Percentiles rank a stretch among this genome's conserved stretches.
phyloP scores from a whole-genome alignment of 2,888 invertebrate genomes.

The Chrysolina oricalcia region DNA sequence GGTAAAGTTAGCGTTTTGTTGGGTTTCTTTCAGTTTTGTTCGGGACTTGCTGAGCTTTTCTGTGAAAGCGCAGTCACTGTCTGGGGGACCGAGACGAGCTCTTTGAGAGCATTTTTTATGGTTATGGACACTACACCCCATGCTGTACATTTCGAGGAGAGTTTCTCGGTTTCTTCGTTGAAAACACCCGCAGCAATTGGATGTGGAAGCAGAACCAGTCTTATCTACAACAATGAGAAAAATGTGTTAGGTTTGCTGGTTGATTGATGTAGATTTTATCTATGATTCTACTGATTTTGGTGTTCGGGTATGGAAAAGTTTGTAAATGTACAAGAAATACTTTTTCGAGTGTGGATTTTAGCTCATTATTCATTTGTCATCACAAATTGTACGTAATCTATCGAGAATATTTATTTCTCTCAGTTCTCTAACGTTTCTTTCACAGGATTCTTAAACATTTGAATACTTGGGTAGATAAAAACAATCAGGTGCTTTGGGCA shows the following conservation, averaged over 20 bases:
- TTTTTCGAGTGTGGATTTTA: no score
- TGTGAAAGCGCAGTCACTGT: conserved; percentile 63
- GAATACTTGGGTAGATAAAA: no score
- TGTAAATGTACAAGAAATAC: no score
- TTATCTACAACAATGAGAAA: conserved; percentile 69
- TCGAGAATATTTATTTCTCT: no score
- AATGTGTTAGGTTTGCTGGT: conserved; percentile 26
- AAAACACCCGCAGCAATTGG: conserved; percentile 71
- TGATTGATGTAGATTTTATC: neutral
- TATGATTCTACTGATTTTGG: neutral
- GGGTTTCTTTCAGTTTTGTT: conserved; percentile 55
- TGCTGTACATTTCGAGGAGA: conserved; percentile 73
- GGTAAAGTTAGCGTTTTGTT: conserved; percentile 54
- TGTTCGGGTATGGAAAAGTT: neutral
- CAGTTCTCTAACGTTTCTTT: no score
- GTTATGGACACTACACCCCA: conserved; percentile 65
- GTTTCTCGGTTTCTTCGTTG: conserved; percentile 69
- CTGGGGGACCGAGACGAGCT: conserved; percentile 69
- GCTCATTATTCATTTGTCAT: no score
- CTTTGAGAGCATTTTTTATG: conserved; percentile 67
- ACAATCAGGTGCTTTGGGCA: no score
- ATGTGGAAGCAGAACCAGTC: conserved; percentile 71
- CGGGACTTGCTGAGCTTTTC: conserved; percentile 61
- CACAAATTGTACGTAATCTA: no score
- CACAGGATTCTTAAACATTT: no score